phyloP scores from a whole-genome alignment of 2,888 invertebrate genomes.

The Dryomyza anilis region DNA sequence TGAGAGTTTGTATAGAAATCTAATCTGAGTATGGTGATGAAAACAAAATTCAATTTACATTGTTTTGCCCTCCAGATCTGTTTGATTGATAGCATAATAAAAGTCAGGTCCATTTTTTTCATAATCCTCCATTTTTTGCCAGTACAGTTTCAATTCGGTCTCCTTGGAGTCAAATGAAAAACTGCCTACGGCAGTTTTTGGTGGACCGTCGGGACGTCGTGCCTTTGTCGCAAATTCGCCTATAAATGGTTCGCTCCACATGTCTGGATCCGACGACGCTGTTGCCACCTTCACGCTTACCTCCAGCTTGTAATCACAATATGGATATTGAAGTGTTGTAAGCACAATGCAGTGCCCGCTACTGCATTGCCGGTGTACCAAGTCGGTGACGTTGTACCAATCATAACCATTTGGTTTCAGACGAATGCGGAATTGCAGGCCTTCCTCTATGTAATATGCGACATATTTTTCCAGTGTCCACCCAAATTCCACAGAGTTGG shows the following conservation, averaged over 20 bases:
- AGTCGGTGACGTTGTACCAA: conserved; percentile 26
- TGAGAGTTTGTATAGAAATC: too few species aligned
- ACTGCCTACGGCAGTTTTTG: conserved; percentile 72
- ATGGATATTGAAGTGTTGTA: conserved; percentile 27
- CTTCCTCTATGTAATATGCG: conserved; percentile 35
- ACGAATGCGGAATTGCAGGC: conserved; percentile 40
- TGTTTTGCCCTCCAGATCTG: conserved; percentile 34
- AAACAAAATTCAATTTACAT: conserved; percentile 34
- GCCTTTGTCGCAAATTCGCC: conserved; percentile 66
- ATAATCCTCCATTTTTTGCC: conserved; percentile 72
- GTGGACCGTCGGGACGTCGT: conserved; percentile 67
- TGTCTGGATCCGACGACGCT: conserved; percentile 63
- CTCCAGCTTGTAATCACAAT: conserved; percentile 59
- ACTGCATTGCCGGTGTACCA: background rate
- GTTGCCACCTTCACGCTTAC: conserved; percentile 72
- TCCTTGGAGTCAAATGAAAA: conserved; percentile 69
- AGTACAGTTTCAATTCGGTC: conserved; percentile 75
- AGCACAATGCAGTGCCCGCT: conserved; percentile 13
- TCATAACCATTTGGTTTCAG: conserved; percentile 32
- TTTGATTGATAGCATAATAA: conserved; percentile 66
- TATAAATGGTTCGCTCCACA: conserved; percentile 73
- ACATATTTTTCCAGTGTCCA: conserved; percentile 37
- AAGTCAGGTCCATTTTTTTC: conserved; percentile 76
- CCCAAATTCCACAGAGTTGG: conserved; percentile 39
- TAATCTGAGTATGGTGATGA: background rate